Evolutionary conservation across 2,797 vertebrate species (phyloP).

Genomic region (Perodicticus potto): DNA sequence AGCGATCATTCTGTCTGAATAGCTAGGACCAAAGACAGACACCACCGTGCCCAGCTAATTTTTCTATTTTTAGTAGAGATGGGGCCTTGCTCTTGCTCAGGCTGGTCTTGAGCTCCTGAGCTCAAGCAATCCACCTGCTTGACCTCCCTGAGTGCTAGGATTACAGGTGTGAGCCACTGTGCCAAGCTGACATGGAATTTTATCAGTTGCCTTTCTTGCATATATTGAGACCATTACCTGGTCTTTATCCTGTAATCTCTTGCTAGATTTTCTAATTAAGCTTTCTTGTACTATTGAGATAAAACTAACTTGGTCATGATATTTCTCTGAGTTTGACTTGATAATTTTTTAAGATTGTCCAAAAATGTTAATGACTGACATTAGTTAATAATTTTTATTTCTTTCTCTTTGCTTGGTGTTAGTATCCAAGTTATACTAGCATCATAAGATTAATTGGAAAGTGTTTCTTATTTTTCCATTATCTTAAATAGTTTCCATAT

Average conservation of each 20-base stretch:
- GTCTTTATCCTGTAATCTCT: conserved; percentile 15
- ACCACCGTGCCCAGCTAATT: background rate
- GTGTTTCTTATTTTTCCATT: background rate
- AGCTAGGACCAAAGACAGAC: background rate
- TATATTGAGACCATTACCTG: background rate
- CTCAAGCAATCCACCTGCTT: background rate
- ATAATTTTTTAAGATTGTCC: conserved; percentile 2
- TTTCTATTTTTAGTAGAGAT: background rate
- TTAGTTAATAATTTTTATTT: background rate
- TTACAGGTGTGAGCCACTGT: background rate
- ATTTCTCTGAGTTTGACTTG: background rate
- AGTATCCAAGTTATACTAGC: background rate
- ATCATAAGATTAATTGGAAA: conserved; percentile 7
- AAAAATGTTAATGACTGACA: conserved; percentile 20
- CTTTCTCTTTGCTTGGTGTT: background rate
- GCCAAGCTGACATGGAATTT: background rate
- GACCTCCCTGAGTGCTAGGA: background rate
- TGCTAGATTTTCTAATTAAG: conserved; percentile 26
- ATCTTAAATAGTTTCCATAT: conserved; percentile 1
- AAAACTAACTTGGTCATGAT: background rate
- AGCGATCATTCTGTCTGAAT: background rate
- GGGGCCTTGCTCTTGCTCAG: background rate
- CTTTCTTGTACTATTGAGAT: background rate
- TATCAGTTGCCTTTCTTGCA: background rate
- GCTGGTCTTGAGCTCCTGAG: background rate